A percentile compares a stretch with the other conserved stretches of the same genome.
These are phyloP conservation scores for Gallinago nigripennis DNA, from an alignment of 2,797 vertebrate genomes.

Conservation along the genomic window DNA sequence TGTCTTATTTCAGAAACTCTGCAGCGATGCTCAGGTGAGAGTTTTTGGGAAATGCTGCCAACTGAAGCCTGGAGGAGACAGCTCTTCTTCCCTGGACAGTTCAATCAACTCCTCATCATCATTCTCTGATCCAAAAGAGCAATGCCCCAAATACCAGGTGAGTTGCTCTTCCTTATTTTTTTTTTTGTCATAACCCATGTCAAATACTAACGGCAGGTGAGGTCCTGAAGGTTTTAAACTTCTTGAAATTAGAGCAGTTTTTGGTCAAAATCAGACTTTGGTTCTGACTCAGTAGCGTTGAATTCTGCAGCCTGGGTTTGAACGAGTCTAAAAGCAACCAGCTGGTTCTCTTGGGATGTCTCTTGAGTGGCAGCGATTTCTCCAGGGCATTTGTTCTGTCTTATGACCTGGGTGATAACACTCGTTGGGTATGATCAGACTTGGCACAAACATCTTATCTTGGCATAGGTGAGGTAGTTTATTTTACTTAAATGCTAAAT, in stretches of 20 bases:
- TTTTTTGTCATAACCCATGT: neutral
- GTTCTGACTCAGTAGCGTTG: neutral
- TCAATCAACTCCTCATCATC: slow-evolving; percentile 82
- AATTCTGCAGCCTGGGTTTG: neutral
- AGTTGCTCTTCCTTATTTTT: neutral
- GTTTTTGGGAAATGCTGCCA: slow-evolving; percentile 94
- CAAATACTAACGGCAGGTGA: neutral
- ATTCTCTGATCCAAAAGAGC: slow-evolving; percentile 81
- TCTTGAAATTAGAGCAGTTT: neutral
- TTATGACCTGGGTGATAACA: neutral
- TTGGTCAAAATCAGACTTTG: neutral
- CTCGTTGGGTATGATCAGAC: accelerated
- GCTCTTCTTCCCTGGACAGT: slow-evolving; percentile 95
- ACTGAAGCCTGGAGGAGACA: slow-evolving; percentile 90
- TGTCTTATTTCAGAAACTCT: slow-evolving; percentile 82
- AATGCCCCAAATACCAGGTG: slow-evolving; percentile 85
- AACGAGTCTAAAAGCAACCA: neutral
- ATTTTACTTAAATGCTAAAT: neutral
- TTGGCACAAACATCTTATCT: neutral
- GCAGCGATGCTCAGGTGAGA: slow-evolving; percentile 87
- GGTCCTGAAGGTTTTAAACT: neutral
- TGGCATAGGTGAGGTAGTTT: neutral
- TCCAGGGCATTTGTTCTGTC: neutral
- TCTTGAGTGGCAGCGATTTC: neutral
- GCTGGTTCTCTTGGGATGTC: neutral